phyloP scores from a whole-genome alignment of 2,113 vertebrate species.

The Eolophus roseicapilla region DNA sequence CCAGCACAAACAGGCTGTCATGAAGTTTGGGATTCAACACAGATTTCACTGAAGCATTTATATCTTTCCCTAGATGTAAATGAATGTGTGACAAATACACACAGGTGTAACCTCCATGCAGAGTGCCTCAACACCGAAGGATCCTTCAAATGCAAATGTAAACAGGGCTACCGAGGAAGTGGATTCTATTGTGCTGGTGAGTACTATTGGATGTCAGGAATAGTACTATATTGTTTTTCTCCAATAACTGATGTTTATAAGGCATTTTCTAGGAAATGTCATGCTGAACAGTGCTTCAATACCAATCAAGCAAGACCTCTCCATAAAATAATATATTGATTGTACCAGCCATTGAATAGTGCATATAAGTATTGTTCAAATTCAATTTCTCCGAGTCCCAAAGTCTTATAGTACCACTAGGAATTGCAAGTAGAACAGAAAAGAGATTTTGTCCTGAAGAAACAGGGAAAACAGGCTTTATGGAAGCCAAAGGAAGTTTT shows the following conservation, averaged over 20 bases:
- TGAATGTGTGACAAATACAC: conserved; percentile 81
- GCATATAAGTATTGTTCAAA: neutral
- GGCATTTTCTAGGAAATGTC: neutral
- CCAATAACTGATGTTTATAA: neutral
- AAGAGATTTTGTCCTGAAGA: neutral
- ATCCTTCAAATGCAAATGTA: conserved; percentile 92
- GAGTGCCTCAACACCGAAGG: conserved; percentile 89
- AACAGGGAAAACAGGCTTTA: neutral
- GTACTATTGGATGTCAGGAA: conserved; percentile 31
- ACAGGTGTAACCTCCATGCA: conserved; percentile 85
- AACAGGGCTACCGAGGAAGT: conserved; percentile 87
- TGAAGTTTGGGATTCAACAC: neutral
- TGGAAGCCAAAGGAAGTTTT: neutral
- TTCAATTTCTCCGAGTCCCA: neutral
- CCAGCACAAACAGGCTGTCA: neutral
- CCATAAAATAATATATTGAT: neutral
- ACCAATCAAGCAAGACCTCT: neutral
- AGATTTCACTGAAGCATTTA: neutral
- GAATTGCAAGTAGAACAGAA: neutral
- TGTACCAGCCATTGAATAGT: neutral
- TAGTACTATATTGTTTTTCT: neutral
- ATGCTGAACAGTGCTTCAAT: neutral
- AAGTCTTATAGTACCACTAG: neutral
- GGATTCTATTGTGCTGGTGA: conserved; percentile 90
- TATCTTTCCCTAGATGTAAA: conserved; percentile 83